A percentile compares a stretch with the other conserved stretches of the same genome.
phyloP scores from a whole-genome alignment of 2,113 vertebrate species.

The Myxocyprinus asiaticus region DNA sequence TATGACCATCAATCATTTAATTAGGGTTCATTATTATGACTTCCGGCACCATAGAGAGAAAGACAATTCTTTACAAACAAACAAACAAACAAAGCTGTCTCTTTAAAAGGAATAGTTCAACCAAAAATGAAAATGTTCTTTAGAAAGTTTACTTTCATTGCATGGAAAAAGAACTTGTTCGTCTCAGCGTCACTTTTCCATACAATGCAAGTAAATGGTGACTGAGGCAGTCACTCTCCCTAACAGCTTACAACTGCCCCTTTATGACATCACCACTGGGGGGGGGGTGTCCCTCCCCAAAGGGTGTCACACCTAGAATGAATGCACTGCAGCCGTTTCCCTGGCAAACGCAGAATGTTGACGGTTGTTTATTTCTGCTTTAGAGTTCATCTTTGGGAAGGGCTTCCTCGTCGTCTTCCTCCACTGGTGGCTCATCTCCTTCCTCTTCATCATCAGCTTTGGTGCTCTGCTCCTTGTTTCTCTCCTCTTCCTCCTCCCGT shows the following conservation, averaged over 20 bases:
- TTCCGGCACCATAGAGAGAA: not conserved
- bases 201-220: too few species aligned
- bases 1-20: not conserved
- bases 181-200: too few species aligned
- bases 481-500: conserved; percentile 63
- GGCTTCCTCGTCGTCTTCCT: conserved; percentile 58
- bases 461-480: conserved; percentile 72
- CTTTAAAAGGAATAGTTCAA: not conserved
- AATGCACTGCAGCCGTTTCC: conserved; percentile 19
- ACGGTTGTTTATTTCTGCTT: conserved; percentile 41
- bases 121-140: too few species aligned
- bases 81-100: not conserved
- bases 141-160: too few species aligned
- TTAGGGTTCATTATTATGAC: not conserved
- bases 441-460: conserved; percentile 46
- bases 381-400: conserved; percentile 76
- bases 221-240: too few species aligned
- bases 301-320: not conserved
- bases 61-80: not conserved
- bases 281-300: conserved; percentile 16
- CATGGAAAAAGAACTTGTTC: too few species aligned
- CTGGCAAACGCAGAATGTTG: conserved; percentile 17
- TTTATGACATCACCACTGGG: conserved; percentile 8
- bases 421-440: conserved; percentile 35
- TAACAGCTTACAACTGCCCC: not conserved